Base-by-base conservation (phyloP, 1,140 invertebrate species). In the Heterodera schachtii region DNA sequence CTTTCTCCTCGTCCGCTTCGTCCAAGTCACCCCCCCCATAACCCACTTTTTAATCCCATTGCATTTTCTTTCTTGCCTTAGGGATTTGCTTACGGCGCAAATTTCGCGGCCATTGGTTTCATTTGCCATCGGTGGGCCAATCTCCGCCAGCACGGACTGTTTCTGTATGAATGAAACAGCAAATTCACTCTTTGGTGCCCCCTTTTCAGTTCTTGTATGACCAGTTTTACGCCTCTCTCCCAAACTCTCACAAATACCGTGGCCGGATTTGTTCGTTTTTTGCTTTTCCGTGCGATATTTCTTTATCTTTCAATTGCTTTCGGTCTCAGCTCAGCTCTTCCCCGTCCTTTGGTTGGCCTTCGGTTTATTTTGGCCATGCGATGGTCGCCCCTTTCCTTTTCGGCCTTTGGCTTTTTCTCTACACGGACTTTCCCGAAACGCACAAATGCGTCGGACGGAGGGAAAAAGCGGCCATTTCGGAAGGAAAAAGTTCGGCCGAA, bases 91-190 rank as follows among this genome's bases (percentile, higher is more conserved):
- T 83, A 85, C 52, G 82, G 73, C 13, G 75, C 82, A 13, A 83
- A 83, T 66, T 83, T 83, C 41, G 82, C 82, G 11, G 84, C 82
- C 31, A 83, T 83, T 57, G 82, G 82, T 1, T 81, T 83, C 44
- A 82, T 83, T 31, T 86, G 84, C 44, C 80, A 79, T 47, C 81
- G 83, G 70, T 85, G 84, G 84, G 84, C 84, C 8, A 74, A 44
- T 19, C 74, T 85, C 4, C 44, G 80, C 43, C 49, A 85, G 79
- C 78, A 85, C 57, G 84, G 84, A 21, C 84, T 85, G 43, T 85
- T 85, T 74, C 57, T 85, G 69, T 41, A 19, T 2, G 57, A 19
- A 60, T 11, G 66, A 19, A 16, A 41, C 6, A 74, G n/a, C 47
- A 19, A 74, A 41, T 44, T 44, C 4, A 74, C n/a, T n/a, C n/a